phyloP scores from a whole-genome alignment of 2,888 invertebrate genomes.

The Drosophila niveifrons region DNA sequence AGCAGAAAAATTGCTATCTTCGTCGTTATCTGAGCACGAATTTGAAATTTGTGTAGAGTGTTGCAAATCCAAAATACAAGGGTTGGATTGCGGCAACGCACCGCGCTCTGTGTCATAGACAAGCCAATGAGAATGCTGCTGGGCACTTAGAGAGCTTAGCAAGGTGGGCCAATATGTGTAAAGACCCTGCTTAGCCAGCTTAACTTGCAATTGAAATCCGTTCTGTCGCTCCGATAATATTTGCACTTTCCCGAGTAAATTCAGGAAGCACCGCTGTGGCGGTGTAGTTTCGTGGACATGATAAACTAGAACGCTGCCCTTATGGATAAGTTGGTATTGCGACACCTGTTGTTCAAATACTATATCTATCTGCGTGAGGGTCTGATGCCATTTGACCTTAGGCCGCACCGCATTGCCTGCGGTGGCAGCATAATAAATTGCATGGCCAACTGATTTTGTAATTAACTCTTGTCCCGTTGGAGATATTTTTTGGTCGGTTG shows the following conservation, averaged over 20 bases:
- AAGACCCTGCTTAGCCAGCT: constrained; percentile 46
- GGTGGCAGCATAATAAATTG: constrained; percentile 15
- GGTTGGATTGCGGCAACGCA: background rate
- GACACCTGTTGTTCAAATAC: constrained; percentile 55
- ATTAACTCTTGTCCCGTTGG: background rate
- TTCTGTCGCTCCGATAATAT: constrained; percentile 48
- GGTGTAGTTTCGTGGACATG: constrained; percentile 36
- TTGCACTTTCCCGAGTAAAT: constrained; percentile 50
- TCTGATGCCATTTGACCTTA: constrained; percentile 60
- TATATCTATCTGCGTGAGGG: constrained; percentile 37
- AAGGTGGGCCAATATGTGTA: constrained; percentile 54
- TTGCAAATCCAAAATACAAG: constrained; percentile 12
- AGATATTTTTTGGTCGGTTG: background rate
- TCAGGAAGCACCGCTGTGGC: constrained; percentile 51
- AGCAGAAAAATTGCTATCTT: constrained; percentile 5
- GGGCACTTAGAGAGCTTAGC: constrained; percentile 43
- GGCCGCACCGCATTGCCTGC: constrained; percentile 43
- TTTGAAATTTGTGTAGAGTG: background rate
- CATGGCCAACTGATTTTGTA: background rate
- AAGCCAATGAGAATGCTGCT: constrained; percentile 58
- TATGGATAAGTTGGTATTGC: constrained; percentile 50
- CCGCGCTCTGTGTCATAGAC: constrained; percentile 45
- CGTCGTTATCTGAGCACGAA: background rate
- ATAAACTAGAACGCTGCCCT: constrained; percentile 44
- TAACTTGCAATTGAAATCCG: constrained; percentile 57